Evolutionary conservation across 2,797 vertebrate species (phyloP), one percentile per base, ranked within the genome.

Genomic region (Rhyacichthys aspro): DNA sequence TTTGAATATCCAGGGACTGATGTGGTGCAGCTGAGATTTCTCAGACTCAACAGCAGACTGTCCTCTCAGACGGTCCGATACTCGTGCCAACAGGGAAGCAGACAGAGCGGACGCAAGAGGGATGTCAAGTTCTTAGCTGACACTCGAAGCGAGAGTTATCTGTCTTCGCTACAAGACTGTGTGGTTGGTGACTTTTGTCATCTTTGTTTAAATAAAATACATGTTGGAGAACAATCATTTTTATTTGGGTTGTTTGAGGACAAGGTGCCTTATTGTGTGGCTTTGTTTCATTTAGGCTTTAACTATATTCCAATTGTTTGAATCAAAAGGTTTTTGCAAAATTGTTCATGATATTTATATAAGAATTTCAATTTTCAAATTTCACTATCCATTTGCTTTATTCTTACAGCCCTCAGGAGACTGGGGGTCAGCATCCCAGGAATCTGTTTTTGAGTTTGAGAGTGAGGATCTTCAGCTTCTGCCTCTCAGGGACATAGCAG

Each of bases 1-100:
- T 90, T 95, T 74, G 88, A 93, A 15, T 95, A 95, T 52, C 59
- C 42, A 0, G 92, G 90, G 7, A 70, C 81, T 18, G 89, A 86
- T 43, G 67, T 92, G 10, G 93, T 95, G 55, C 94, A 95, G 89
- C 90, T 94, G 38, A 90, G 93, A 49, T 95, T 95, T 78, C 85
- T 95, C 45, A 88, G 90, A 44, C 85, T 95, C 71, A 91, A 92
- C 86, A 95, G 94, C 85, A 77, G 12, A 11, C 48, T 74, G 28
- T 93, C 81, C 48, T 56, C 81, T 3, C 94, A 95, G 85, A 88
- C 83, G 55, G 46, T 95, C 67, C 90, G 86, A 1, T 94, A 93
- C 76, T 84, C 88, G 16, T 95, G 94, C 76, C 63, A 76, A 32
- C 68, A 79, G 0, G 77, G 70, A 54, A 69, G 52, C 44, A 62